Evolutionary conservation across 2,888 invertebrate genomes (phyloP).

Genomic region (Cryptus viduatorius): DNA sequence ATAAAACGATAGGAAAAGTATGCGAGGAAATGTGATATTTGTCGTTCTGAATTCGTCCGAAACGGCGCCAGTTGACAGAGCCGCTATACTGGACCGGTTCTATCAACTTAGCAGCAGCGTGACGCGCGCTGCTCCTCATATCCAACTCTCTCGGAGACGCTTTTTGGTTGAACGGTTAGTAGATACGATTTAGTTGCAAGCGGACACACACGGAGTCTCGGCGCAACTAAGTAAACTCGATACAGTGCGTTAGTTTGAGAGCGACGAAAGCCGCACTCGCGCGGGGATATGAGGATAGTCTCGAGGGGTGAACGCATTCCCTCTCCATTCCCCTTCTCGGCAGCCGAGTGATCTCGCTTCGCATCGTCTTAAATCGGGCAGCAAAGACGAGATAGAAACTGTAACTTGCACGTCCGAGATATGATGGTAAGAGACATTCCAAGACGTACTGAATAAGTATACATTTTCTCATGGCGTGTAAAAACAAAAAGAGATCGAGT

Average conservation of each 20-base stretch:
- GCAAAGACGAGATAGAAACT: not conserved
- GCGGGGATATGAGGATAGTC: conserved; percentile 53
- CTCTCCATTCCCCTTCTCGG: conserved; percentile 20
- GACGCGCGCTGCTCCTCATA: conserved; percentile 71
- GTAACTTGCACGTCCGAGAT: not conserved
- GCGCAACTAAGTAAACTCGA: conserved; percentile 34
- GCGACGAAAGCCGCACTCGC: conserved; percentile 47
- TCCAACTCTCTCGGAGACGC: conserved; percentile 51
- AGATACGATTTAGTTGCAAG: conserved; percentile 61
- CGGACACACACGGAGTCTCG: conserved; percentile 46
- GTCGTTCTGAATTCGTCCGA: conserved; percentile 58
- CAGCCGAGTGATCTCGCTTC: conserved; percentile 21
- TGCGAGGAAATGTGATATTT: conserved; percentile 48
- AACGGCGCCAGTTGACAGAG: conserved; percentile 70
- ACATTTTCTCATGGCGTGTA: not conserved
- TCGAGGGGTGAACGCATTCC: conserved; percentile 55
- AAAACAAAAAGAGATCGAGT: not conserved
- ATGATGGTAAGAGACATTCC: not conserved
- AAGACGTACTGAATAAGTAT: not conserved
- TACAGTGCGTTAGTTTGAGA: conserved; percentile 28
- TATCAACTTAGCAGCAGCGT: conserved; percentile 73
- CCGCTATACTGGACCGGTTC: conserved; percentile 79
- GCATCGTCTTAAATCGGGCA: conserved; percentile 8
- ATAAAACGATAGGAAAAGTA: not conserved
- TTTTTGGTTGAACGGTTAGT: conserved; percentile 76